phyloP scores from a whole-genome alignment of 2,888 invertebrate genomes.

The Pemphredon lugubris region DNA sequence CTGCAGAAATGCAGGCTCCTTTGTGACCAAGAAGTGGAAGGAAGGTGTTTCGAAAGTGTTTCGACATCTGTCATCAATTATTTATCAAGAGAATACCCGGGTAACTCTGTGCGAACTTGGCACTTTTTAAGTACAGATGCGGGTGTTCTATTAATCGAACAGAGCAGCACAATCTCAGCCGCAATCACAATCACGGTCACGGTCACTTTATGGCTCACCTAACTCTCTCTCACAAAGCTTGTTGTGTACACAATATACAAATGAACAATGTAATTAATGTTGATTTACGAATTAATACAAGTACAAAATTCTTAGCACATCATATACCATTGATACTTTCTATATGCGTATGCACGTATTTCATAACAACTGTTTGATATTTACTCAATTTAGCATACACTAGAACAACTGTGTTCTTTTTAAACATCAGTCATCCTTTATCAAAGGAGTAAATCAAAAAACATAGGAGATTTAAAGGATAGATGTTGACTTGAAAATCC shows the following conservation, averaged over 20 bases:
- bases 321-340: constrained; percentile 74
- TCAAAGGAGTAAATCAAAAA: constrained; percentile 77
- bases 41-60: constrained; percentile 66
- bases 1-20: constrained; percentile 72
- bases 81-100: constrained; percentile 67
- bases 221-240: constrained; percentile 63
- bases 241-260: constrained; percentile 70
- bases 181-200: constrained; percentile 69
- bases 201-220: constrained; percentile 68
- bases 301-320: constrained; percentile 76
- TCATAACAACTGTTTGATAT: constrained; percentile 69
- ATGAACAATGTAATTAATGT: constrained; percentile 73
- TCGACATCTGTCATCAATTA: constrained; percentile 61
- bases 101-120: constrained; percentile 63
- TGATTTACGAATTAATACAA: constrained; percentile 70
- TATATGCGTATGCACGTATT: constrained; percentile 63
- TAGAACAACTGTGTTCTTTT: constrained; percentile 74
- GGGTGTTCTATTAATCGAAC: constrained; percentile 58
- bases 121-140: constrained; percentile 62
- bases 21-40: constrained; percentile 66
- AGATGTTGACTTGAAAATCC: constrained; percentile 85
- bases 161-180: constrained; percentile 68
- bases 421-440: constrained; percentile 77
- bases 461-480: constrained; percentile 75
- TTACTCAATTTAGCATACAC: constrained; percentile 72